A percentile compares a stretch with the other conserved stretches of the same genome.
phyloP scores from a whole-genome alignment of 2,113 vertebrate species.

The Amia ocellicauda region DNA sequence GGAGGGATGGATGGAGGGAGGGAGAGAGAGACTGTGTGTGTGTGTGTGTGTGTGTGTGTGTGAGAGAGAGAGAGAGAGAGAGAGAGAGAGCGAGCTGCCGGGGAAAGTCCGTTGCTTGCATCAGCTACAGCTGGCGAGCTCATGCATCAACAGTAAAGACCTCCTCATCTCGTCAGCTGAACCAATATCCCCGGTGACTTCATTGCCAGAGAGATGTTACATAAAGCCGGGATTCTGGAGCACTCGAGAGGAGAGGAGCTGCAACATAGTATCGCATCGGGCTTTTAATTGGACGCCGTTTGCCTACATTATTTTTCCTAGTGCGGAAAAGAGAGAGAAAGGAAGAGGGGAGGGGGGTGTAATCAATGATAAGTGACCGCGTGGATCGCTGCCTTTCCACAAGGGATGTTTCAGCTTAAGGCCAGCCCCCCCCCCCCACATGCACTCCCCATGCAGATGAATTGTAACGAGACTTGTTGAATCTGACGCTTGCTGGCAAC shows the following conservation, averaged over 20 bases:
- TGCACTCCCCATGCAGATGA: neutral
- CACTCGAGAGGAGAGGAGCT: constrained; percentile 12
- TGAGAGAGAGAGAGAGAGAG: constrained; percentile 24
- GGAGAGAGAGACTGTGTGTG: constrained; percentile 36
- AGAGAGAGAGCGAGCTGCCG: constrained; percentile 31
- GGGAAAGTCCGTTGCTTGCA: constrained; percentile 56
- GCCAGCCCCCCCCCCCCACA: neutral
- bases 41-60: neutral
- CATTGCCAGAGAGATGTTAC: constrained; percentile 57
- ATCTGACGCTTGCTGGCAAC: neutral
- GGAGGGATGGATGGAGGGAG: constrained; percentile 5
- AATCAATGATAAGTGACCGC: constrained; percentile 15
- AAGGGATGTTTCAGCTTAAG: constrained; percentile 26
- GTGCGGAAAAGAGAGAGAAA: constrained; percentile 49
- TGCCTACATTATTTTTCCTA: constrained; percentile 39
- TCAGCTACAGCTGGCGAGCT: constrained; percentile 43
- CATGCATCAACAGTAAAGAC: constrained; percentile 53
- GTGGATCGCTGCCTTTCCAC: constrained; percentile 21
- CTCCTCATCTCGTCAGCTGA: constrained; percentile 55
- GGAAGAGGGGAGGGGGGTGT: constrained; percentile 2
- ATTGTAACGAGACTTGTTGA: constrained; percentile 22
- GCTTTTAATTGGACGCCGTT: constrained; percentile 62
- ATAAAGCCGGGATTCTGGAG: constrained; percentile 51
- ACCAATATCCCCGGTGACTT: constrained; percentile 34
- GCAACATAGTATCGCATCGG: constrained; percentile 54